Evolutionary conservation across 2,113 vertebrate species (phyloP).

Genomic region (Antigone vipio): DNA sequence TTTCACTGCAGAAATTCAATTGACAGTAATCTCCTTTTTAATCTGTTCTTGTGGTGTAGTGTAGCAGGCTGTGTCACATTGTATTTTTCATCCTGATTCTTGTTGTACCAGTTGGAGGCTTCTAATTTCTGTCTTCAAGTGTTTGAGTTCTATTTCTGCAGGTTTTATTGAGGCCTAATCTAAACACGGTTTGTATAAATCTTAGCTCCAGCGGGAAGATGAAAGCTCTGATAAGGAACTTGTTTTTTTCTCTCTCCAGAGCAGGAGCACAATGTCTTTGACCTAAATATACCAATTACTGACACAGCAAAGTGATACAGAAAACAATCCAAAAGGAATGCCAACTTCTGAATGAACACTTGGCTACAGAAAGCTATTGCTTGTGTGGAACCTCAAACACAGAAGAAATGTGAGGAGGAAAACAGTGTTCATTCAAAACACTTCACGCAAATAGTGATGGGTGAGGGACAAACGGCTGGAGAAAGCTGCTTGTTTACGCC

Average conservation of each 20-base stretch:
- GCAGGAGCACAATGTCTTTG: slow-evolving; percentile 6
- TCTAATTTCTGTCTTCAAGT: slow-evolving; percentile 54
- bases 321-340: slow-evolving; percentile 17
- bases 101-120: slow-evolving; percentile 29
- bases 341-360: slow-evolving; percentile 20
- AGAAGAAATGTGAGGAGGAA: slow-evolving; percentile 10
- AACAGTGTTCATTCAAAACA: background rate
- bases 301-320: slow-evolving; percentile 5
- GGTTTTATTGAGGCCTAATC: slow-evolving; percentile 5
- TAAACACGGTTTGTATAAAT: slow-evolving; percentile 44
- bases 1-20: slow-evolving; percentile 33
- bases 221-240: slow-evolving; percentile 30
- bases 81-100: slow-evolving; percentile 45
- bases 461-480: background rate
- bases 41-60: background rate
- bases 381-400: background rate
- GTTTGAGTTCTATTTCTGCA: background rate
- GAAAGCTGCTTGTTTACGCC: background rate
- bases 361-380: slow-evolving; percentile 7
- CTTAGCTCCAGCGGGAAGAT: background rate
- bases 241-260: slow-evolving; percentile 5
- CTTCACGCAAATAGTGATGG: background rate
- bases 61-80: slow-evolving; percentile 23
- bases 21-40: slow-evolving; percentile 55
- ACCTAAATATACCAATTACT: slow-evolving; percentile 60